Evolutionary conservation across 2,888 invertebrate species (phyloP), one percentile per base, ranked within the genome.

Genomic region (Eueremaeus valkanovi): DNA sequence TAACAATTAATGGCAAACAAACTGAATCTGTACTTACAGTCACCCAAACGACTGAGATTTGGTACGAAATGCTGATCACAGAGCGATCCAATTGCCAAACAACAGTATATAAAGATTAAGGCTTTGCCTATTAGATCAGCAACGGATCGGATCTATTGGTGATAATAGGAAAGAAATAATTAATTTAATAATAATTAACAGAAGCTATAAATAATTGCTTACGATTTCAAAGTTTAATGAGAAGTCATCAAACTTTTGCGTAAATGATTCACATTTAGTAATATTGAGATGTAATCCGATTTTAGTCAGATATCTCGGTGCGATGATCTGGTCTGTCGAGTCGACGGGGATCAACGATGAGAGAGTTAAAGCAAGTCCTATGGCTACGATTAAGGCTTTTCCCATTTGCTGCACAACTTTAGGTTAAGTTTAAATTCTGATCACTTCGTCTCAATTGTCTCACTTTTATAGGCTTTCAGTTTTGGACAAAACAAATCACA

Each of bases 61-160:
- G 75, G 75, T 21, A 75, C 75, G 36, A 75, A 75, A 36, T 75
- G 55, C n/a, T 72, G 51, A 27, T 75, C 75, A 29, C 75, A 75
- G 36, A 75, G 75, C 6, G 70, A 72, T n/a, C 75, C 75, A 21
- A 75, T 75, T 33, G 72, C 75, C 58, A 75, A 31, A 72, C 75
- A 75, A 55, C 75, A 75, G 42, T 75, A 75, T 0, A 75, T 29
- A 24, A 75, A 75, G 3, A 75, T 51, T 8, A 72, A 68, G 29
- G 24, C 9, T 11, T 68, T 68, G 24, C 68, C 68, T 8, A 68
- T 5, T 13, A 68, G 24, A 24, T 24, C 33, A 21, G 31, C 68
- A 3, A 40, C 9, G 3, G 68, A 42, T 68, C 21, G 21, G 2
- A 68, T 6, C 66, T 66, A n/a, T 29, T 1, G 3, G 13, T n/a